Conservation (phyloP, 2,797 vertebrate species). For the Hydrolagus colliei region DNA sequence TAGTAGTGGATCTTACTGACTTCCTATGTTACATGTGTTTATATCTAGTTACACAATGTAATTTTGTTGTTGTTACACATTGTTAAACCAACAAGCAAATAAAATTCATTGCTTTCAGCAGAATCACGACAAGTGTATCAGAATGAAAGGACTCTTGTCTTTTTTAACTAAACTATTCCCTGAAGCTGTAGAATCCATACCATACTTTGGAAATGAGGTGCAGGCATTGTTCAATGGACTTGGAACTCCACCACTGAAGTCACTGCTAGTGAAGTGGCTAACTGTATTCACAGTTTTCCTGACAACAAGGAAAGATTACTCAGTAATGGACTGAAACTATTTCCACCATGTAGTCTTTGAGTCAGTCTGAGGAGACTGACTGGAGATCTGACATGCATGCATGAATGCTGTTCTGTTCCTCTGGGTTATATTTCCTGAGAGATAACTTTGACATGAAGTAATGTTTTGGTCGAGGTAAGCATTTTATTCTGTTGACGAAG, state of each 20-base stretch:
- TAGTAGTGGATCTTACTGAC: no score
- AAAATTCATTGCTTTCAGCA: no score
- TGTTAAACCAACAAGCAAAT: no score
- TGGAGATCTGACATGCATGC: neutral
- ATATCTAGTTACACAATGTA: no score
- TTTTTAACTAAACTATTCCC: neutral
- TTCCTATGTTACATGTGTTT: no score
- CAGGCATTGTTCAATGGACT: neutral
- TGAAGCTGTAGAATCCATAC: neutral
- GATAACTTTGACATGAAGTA: conserved; percentile 14
- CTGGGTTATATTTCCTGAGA: conserved; percentile 14
- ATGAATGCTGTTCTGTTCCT: neutral
- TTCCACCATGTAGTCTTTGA: neutral
- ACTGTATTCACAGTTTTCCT: neutral
- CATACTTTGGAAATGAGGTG: neutral
- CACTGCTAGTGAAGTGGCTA: neutral
- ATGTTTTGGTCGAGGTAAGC: neutral
- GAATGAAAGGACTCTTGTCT: neutral
- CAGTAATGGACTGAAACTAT: conserved; percentile 15
- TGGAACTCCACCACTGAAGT: neutral
- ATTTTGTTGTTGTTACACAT: no score
- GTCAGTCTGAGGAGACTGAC: conserved; percentile 11
- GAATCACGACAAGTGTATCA: neutral
- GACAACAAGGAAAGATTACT: neutral
- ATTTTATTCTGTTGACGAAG: neutral